Evolutionary conservation across 1,140 invertebrate genomes (phyloP).

Genomic region (Cecropterus lyciades): DNA sequence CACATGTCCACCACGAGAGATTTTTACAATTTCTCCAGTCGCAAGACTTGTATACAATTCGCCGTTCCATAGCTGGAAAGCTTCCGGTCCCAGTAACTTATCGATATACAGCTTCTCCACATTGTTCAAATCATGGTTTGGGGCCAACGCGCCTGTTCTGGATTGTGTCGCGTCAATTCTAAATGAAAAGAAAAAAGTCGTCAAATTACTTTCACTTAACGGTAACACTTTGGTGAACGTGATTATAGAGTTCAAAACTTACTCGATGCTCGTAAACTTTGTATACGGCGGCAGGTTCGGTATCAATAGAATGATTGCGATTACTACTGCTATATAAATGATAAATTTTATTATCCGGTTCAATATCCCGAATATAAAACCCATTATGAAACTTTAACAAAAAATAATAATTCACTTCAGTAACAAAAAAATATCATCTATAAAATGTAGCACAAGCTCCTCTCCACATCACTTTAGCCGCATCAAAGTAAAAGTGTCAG

Average conservation of each 20-base stretch:
- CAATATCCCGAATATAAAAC: constrained; percentile 58
- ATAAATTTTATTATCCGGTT: constrained; percentile 57
- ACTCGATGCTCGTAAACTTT: constrained; percentile 69
- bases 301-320: constrained; percentile 59
- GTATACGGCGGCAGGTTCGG: constrained; percentile 77
- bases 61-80: constrained; percentile 87
- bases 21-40: constrained; percentile 89
- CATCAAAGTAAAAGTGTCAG: background rate
- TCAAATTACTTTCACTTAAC: constrained; percentile 38
- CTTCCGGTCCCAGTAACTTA: constrained; percentile 89
- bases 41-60: constrained; percentile 88
- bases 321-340: constrained; percentile 53
- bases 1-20: constrained; percentile 84
- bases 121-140: constrained; percentile 87
- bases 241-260: constrained; percentile 51
- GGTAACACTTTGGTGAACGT: constrained; percentile 30
- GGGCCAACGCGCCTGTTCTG: constrained; percentile 84
- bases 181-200: constrained; percentile 4
- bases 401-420: background rate
- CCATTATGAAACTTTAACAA: constrained; percentile 50
- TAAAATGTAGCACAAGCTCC: background rate
- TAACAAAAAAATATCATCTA: constrained; percentile 5
- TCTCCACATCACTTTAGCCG: background rate
- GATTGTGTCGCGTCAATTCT: constrained; percentile 72
- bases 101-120: constrained; percentile 87